Percentiles rank a stretch among this genome's conserved stretches.
Evolutionary conservation across 2,888 invertebrate genomes (phyloP).

Genomic region (Acrobeloides nanus): DNA sequence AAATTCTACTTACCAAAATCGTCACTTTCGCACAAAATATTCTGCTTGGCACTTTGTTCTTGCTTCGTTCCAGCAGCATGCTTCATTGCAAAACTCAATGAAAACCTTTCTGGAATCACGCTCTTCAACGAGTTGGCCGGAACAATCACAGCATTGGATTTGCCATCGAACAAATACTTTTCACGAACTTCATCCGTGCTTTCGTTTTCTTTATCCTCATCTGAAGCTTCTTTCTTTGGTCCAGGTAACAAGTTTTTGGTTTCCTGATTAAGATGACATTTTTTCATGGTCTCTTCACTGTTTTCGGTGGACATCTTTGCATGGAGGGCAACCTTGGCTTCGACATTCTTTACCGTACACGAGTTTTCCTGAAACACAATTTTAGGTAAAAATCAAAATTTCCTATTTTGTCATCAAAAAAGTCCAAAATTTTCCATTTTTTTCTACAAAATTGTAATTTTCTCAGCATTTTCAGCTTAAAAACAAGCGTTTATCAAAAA

Average conservation of each 20-base stretch:
- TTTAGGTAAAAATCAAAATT: too few species aligned
- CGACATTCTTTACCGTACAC: slow-evolving; percentile 18
- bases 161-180: slow-evolving; percentile 90
- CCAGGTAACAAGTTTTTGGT: slow-evolving; percentile 73
- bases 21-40: slow-evolving; percentile 90
- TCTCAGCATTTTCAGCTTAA: too few species aligned
- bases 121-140: slow-evolving; percentile 66
- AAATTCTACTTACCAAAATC: slow-evolving; percentile 84
- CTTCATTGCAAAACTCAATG: slow-evolving; percentile 86
- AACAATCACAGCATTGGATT: slow-evolving; percentile 76
- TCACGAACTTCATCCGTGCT: slow-evolving; percentile 53
- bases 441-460: too few species aligned
- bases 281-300: slow-evolving; percentile 14
- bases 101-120: slow-evolving; percentile 62
- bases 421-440: too few species aligned
- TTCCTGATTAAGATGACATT: slow-evolving; percentile 68
- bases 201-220: slow-evolving; percentile 15
- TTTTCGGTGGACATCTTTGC: slow-evolving; percentile 11
- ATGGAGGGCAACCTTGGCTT: slow-evolving; percentile 25
- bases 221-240: slow-evolving; percentile 12
- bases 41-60: slow-evolving; percentile 87
- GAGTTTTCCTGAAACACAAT: slow-evolving; percentile 15
- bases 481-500: too few species aligned
- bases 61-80: slow-evolving; percentile 68
- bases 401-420: too few species aligned